Evolutionary conservation across 2,113 vertebrate genomes (phyloP), one percentile per base, ranked within the genome.

Genomic region (Zingel zingel): DNA sequence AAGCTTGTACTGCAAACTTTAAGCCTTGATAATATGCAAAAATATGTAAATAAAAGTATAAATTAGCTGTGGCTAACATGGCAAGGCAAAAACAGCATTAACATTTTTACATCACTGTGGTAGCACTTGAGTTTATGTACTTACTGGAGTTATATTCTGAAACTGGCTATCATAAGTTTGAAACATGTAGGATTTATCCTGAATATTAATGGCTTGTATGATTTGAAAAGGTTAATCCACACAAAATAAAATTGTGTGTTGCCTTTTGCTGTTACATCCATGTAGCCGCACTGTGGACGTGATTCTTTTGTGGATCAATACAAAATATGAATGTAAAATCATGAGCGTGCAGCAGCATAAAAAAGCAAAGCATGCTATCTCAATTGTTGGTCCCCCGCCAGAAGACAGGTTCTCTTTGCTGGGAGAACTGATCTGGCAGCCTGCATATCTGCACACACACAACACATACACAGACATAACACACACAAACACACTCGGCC

Each of bases 371-470:
- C 3, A 16, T 23, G 56, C 33, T 19, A 5, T 43, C 30, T 51
- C 25, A 21, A 19, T n/a, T 36, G 53, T 25, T 74, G 79, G 33
- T 36, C 2, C 66, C 21, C 6, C 1, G 61, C 85, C 82, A 88
- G 51, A 74, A 65, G 63, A 79, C 82, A 36, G 73, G 80, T 85
- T 88, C 78, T 75, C 71, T 82, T 79, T 58, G 71, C 69, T 66
- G 67, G 21, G 18, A 72, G 77, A 84, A 69, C 73, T 69, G 78
- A 88, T 86, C 85, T 74, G 74, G 57, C 83, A 79, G 58, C 53
- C 51, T 66, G 57, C 56, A 56, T 21, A 79, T 63, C 47, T 64
- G 36, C 75, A 77, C 58, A 76, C 71, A 51, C 36, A 23, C 0
- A 45, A 62, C 51, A 77, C 59, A 78, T n/a, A 25, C 39, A 47